Evolutionary conservation across 2,888 invertebrate species (phyloP), one percentile per base, ranked within the genome.

Genomic region (Drosophila imparisetae): DNA sequence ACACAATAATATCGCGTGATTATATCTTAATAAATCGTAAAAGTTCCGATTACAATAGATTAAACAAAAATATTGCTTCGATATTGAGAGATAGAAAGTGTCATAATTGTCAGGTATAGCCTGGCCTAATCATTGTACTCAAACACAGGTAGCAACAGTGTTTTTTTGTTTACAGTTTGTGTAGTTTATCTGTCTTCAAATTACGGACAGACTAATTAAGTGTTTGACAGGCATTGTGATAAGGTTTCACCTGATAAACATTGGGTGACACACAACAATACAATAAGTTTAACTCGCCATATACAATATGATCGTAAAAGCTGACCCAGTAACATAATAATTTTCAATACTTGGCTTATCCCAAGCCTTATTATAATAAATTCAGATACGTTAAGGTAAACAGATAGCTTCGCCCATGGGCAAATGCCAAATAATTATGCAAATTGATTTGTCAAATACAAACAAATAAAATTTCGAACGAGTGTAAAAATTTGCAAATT

Each of bases 161-260:
- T n/a, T 21, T 54, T 48, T 65, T 75, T 70, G 1, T 75, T 72
- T 60, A 71, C 70, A 79, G 62, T 64, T 64, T 75, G 79, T 81
- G 49, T 36, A 52, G 24, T 55, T 40, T 58, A 70, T n/a, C 29
- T 54, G n/a, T 52, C 54, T 58, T n/a, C 4, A 62, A 62, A 53
- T 57, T 42, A 34, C 49, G 40, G 38, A 32, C 59, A 75, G 65
- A 42, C 36, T 74, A 60, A 78, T 78, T 74, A 69, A 60, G 65
- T 70, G 59, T 75, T 34, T 62, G 66, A 69, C 79, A 63, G 65
- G 49, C 53, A 42, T 66, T 64, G 55, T n/a, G 64, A 75, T 71
- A 75, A 66, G 57, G 29, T 27, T n/a, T 29, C 29, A 32, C 48
- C 27, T 54, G 74, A 73, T 59, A 73, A 54, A 34, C 57, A 55